These are phyloP conservation scores for Shinisaurus crocodilurus DNA, from an alignment of 2,113 vertebrate species.

Conservation along the genomic window DNA sequence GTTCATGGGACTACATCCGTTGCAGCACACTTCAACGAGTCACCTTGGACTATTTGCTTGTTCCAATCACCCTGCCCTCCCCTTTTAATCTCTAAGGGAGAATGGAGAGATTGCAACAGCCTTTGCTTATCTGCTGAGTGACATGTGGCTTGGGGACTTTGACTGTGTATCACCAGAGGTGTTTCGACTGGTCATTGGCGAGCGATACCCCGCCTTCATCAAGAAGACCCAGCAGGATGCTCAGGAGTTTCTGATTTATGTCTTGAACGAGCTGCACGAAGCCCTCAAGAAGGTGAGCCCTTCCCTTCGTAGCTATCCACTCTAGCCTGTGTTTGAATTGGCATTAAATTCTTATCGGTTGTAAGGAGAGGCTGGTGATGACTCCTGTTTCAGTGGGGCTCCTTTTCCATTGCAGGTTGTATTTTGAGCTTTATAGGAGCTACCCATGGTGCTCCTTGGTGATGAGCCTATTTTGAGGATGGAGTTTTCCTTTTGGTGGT, in stretches of 20 bases:
- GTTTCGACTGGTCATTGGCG: slow-evolving; percentile 74
- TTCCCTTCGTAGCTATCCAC: not conserved
- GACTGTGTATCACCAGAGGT: slow-evolving; percentile 76
- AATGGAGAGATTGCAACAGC: slow-evolving; percentile 68
- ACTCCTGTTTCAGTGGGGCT: too few species aligned
- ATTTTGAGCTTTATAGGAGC: too few species aligned
- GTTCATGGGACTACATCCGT: accelerated
- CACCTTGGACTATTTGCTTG: not conserved
- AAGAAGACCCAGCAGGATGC: slow-evolving; percentile 85
- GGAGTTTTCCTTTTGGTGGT: too few species aligned
- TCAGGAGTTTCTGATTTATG: slow-evolving; percentile 86
- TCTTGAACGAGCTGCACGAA: slow-evolving; percentile 84
- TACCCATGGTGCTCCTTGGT: too few species aligned
- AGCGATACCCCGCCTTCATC: slow-evolving; percentile 78
- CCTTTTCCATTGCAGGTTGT: too few species aligned
- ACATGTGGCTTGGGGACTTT: slow-evolving; percentile 83
- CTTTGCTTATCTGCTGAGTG: slow-evolving; percentile 79
- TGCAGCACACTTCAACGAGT: not conserved
- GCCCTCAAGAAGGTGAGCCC: slow-evolving; percentile 81
- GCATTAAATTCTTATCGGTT: not conserved
- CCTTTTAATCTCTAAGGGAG: slow-evolving; percentile 50
- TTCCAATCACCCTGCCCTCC: not conserved
- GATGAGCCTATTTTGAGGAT: too few species aligned
- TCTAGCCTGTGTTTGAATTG: not conserved
- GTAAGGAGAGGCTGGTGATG: too few species aligned